Percentiles rank a stretch among this genome's conserved stretches.
These are phyloP conservation scores for Horisme vitalbata DNA, from an alignment of 2,888 invertebrate genomes.

Conservation along the genomic window DNA sequence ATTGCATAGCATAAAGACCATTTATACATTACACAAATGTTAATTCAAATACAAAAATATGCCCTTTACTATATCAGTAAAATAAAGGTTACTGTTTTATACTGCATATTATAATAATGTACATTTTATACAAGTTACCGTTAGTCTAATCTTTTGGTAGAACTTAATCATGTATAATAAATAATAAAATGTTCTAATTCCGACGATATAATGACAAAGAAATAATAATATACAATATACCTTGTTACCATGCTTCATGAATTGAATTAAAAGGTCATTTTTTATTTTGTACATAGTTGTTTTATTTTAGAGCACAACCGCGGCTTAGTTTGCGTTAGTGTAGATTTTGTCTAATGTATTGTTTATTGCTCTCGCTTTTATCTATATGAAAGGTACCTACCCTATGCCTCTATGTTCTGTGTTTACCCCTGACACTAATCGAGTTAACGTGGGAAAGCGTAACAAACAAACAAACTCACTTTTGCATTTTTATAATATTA, in stretches of 20 bases:
- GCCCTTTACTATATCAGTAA: constrained; percentile 54
- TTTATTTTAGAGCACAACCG: constrained; percentile 48
- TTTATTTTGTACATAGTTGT: constrained; percentile 74
- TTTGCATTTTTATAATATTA: no score
- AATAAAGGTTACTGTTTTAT: constrained; percentile 76
- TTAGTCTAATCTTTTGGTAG: constrained; percentile 78
- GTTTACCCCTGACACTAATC: no score
- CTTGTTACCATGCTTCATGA: constrained; percentile 82
- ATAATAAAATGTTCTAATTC: constrained; percentile 76
- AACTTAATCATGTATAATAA: constrained; percentile 71
- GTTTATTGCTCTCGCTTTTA: no score
- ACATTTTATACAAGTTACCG: constrained; percentile 82
- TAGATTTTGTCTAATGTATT: no score
- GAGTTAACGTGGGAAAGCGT: no score
- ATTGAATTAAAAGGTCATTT: constrained; percentile 81
- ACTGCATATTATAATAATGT: constrained; percentile 66
- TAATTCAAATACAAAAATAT: constrained; percentile 65
- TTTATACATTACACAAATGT: constrained; percentile 56
- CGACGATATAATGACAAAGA: constrained; percentile 60
- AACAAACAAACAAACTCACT: no score
- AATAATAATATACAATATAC: constrained; percentile 77
- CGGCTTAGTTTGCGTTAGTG: no score
- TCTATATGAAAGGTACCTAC: no score
- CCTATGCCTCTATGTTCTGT: no score
- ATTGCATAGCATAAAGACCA: constrained; percentile 60